Percentiles rank a stretch among this genome's conserved stretches.
These are phyloP conservation scores for Thelaira solivaga DNA, from an alignment of 2,888 invertebrate genomes.

Conservation along the genomic window DNA sequence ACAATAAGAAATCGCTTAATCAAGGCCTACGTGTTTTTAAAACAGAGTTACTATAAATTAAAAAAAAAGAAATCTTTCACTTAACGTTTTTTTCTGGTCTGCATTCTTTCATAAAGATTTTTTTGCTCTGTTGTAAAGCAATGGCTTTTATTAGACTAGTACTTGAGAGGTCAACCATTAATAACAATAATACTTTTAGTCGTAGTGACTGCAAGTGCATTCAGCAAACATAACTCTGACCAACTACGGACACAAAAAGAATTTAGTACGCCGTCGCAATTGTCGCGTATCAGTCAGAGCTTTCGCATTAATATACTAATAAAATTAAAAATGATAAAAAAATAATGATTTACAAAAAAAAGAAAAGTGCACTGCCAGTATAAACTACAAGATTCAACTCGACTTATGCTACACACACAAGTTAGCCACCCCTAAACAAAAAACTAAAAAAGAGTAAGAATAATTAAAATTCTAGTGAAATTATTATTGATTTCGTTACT, in stretches of 20 bases:
- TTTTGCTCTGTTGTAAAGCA: neutral
- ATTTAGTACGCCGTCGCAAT: slow-evolving; percentile 55
- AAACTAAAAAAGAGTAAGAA: slow-evolving; percentile 1
- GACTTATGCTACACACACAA: slow-evolving; percentile 25
- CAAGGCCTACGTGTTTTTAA: slow-evolving; percentile 44
- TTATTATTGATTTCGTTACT: slow-evolving; percentile 41
- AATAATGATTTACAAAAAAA: neutral
- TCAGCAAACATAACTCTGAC: slow-evolving; percentile 7
- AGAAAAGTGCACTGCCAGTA: slow-evolving; percentile 22
- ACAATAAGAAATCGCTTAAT: neutral
- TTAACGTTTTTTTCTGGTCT: neutral
- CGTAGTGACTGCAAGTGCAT: slow-evolving; percentile 23
- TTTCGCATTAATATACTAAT: neutral
- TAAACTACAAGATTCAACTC: slow-evolving; percentile 21
- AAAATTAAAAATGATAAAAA: neutral
- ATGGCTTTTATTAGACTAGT: slow-evolving; percentile 25
- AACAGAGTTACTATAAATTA: slow-evolving; percentile 36
- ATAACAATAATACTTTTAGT: slow-evolving; percentile 39
- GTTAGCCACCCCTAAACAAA: neutral
- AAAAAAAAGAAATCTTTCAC: neutral
- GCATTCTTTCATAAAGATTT: slow-evolving; percentile 38
- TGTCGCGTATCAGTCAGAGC: slow-evolving; percentile 52
- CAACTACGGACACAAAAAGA: slow-evolving; percentile 21
- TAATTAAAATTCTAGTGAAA: slow-evolving; percentile 19
- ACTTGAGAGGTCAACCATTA: slow-evolving; percentile 59